phyloP scores from a whole-genome alignment of 2,113 vertebrate genomes.

The Delphinapterus leucas region DNA sequence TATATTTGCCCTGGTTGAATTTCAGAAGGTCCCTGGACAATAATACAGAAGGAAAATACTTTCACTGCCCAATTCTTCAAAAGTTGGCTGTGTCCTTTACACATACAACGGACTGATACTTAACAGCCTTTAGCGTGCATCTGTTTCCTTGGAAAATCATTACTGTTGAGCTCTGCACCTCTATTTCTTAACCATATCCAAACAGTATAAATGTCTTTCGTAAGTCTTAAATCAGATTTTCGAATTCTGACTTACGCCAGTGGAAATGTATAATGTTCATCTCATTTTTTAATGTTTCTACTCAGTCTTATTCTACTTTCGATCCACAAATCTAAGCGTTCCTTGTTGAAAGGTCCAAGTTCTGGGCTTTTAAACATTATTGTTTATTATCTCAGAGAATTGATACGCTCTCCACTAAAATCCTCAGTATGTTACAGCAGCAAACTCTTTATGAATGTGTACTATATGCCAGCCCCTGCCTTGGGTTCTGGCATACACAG shows the following conservation, averaged over 20 bases:
- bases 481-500: background rate
- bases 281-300: background rate
- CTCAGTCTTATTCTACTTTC: background rate
- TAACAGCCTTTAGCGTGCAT: background rate
- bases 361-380: background rate
- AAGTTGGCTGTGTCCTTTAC: conserved; percentile 32
- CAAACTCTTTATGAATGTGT: background rate
- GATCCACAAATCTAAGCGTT: background rate
- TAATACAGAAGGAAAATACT: background rate
- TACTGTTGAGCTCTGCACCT: conserved; percentile 14
- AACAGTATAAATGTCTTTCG: conserved; percentile 63
- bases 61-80: background rate
- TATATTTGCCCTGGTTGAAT: background rate
- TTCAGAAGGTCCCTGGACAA: background rate
- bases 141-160: conserved; percentile 48
- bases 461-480: background rate
- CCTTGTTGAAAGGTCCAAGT: background rate
- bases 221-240: conserved; percentile 71
- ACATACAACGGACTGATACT: background rate
- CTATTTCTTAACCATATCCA: conserved; percentile 49
- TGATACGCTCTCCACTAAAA: background rate
- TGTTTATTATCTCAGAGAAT: background rate
- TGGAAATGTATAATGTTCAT: conserved; percentile 13
- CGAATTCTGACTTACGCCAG: conserved; percentile 43
- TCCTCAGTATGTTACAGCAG: background rate